phyloP scores from a whole-genome alignment of 30 jellyfish, hydroid and myxozoan species.

The Rhopilema esculentum region DNA sequence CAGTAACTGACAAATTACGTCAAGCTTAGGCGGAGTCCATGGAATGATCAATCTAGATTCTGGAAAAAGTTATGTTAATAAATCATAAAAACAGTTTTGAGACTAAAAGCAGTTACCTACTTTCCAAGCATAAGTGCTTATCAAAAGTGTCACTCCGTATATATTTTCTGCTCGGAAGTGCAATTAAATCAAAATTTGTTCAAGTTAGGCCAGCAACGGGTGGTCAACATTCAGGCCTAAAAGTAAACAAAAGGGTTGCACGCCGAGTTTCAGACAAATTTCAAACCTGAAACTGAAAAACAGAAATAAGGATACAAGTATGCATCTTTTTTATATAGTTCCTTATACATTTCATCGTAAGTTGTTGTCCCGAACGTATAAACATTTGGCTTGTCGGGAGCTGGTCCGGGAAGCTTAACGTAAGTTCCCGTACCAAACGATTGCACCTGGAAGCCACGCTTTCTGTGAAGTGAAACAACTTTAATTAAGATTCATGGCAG shows the following conservation, averaged over 20 bases:
- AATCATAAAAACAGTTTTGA: too few species aligned
- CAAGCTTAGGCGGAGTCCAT: too few species aligned
- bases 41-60: too few species aligned
- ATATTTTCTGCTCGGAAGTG: too few species aligned
- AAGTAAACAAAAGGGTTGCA: background rate
- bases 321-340: conserved; percentile 79
- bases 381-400: conserved; percentile 94
- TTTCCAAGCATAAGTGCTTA: too few species aligned
- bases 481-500: background rate
- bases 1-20: too few species aligned
- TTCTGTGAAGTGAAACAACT: conserved; percentile 68
- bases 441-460: conserved; percentile 86
- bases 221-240: too few species aligned
- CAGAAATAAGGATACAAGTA: conserved; percentile 83
- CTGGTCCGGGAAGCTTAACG: conserved; percentile 95
- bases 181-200: too few species aligned
- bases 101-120: too few species aligned
- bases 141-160: too few species aligned
- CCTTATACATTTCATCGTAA: conserved; percentile 92
- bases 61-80: too few species aligned
- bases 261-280: background rate
- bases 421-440: conserved; percentile 94
- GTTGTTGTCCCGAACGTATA: conserved; percentile 87
- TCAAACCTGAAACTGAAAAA: background rate
- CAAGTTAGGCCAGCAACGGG: too few species aligned